Evolutionary conservation across 2,888 invertebrate species (phyloP), one percentile per base, ranked within the genome.

Genomic region (Metellina segmentata): DNA sequence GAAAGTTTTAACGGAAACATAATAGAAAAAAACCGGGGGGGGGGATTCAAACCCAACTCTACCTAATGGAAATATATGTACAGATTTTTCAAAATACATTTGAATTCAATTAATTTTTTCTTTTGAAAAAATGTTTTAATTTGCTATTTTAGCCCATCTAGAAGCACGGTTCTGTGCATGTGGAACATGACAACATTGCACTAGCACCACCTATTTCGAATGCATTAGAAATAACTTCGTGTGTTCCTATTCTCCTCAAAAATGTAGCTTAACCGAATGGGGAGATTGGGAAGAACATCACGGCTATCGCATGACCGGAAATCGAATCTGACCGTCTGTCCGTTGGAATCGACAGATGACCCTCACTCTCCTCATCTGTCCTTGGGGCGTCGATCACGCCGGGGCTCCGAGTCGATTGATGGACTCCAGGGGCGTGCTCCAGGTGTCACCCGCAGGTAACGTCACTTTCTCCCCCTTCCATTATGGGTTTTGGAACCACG

Each of bases 381-480:
- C 61, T 49, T 51, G 74, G 88, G 81, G 88, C 81, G 53, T 61
- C 48, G 34, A 72, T 87, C 87, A 72, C 52, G 52, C 61, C 48
- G 16, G 13, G 74, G 16, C 13, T 75, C 6, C 52, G 34, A 78
- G 79, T 81, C 81, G 81, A 81, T 81, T 88, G 88, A 87, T 87
- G 72, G 83, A 87, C 87, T 91, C 83, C 71, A 85, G 91, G 77
- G 88, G 88, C 88, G 81, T 75, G 88, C 81, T 75, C 88, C 87
- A 91, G 91, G 91, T 91, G 91, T 91, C 87, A 87, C 91, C 91
- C 83, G 51, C 91, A 91, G 91, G 91, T 91, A 61, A 91, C 53
- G 77, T 61, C 48, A 13, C 70, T 78, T 70, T 9, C 20, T 77
- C 34, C 53, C 75, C 74, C 53, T 48, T 34, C 61, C 74, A 81